Conservation (phyloP, 2,113 vertebrate genomes). For the Salminus brasiliensis region DNA sequence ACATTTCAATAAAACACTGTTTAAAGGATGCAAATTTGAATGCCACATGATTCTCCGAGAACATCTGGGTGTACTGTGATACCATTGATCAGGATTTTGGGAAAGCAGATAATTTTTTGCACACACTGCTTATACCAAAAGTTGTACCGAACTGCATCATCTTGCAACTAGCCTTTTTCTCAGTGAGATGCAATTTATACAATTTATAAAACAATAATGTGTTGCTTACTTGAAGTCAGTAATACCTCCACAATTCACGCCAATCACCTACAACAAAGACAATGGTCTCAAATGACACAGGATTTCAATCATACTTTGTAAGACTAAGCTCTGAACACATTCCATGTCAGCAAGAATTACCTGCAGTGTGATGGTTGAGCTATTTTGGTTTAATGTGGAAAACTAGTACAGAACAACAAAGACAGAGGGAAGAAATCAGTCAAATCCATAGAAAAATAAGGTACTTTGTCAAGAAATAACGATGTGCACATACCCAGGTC, state of each 20-base stretch:
- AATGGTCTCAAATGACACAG: neutral
- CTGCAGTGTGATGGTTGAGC: neutral
- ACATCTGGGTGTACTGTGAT: too few relatives aligned
- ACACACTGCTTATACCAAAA: too few relatives aligned
- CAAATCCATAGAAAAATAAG: neutral
- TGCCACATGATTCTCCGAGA: too few relatives aligned
- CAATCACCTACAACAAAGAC: slow-evolving; percentile 44
- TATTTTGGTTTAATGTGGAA: neutral
- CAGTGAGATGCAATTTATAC: too few relatives aligned
- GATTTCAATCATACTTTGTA: neutral
- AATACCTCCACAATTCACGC: slow-evolving; percentile 56
- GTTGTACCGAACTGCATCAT: too few relatives aligned
- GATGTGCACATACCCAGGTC: slow-evolving; percentile 53
- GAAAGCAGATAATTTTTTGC: too few relatives aligned
- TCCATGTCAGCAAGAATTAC: neutral
- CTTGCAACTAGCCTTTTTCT: too few relatives aligned
- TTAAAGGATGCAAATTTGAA: too few relatives aligned
- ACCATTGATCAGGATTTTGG: too few relatives aligned
- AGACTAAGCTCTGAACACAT: neutral
- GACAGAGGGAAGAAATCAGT: neutral
- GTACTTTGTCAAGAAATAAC: neutral
- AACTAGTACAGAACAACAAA: too few relatives aligned
- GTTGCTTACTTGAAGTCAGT: slow-evolving; percentile 45
- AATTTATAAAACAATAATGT: too few relatives aligned
- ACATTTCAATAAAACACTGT: too few relatives aligned